A percentile compares a stretch with the other conserved stretches of the same genome.
Conservation (phyloP, 2,113 vertebrate genomes). For the Micronisus gabar region DNA sequence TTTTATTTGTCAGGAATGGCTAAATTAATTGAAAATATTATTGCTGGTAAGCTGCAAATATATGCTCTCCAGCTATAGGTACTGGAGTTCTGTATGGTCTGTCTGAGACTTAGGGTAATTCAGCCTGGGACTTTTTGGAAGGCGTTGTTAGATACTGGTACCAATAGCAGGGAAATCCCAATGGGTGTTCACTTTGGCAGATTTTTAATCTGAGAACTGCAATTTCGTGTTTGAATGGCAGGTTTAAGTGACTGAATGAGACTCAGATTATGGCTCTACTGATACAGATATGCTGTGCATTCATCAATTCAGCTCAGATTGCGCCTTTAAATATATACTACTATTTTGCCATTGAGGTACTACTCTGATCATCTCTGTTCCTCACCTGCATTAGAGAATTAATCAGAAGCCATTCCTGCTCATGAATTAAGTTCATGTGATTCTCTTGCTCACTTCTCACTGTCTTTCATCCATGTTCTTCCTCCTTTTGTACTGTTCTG, state of each 20-base stretch:
- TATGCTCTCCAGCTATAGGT: fast-evolving
- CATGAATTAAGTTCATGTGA: not conserved
- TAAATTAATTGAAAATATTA: not conserved
- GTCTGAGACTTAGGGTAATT: not conserved
- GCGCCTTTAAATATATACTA: not conserved
- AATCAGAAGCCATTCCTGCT: not conserved
- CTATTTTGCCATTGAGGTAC: not conserved
- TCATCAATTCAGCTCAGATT: not conserved
- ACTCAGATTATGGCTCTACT: not conserved
- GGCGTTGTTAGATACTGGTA: not conserved
- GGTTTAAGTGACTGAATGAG: not conserved
- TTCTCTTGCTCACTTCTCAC: not conserved
- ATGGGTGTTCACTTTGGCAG: not conserved
- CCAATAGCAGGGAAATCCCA: not conserved
- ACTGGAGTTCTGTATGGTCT: not conserved
- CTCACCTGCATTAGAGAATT: not conserved
- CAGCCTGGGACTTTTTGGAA: not conserved
- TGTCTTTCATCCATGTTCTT: not conserved
- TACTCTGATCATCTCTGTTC: not conserved
- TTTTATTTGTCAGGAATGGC: not conserved
- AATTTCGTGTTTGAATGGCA: not conserved
- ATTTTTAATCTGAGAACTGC: not conserved
- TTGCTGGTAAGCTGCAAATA: not conserved
- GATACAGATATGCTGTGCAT: not conserved
- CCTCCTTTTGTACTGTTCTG: not conserved